Percentiles rank a stretch among this genome's conserved stretches.
These are phyloP conservation scores for Danaus melanippus DNA, from an alignment of 1,140 invertebrate genomes.

Conservation along the genomic window DNA sequence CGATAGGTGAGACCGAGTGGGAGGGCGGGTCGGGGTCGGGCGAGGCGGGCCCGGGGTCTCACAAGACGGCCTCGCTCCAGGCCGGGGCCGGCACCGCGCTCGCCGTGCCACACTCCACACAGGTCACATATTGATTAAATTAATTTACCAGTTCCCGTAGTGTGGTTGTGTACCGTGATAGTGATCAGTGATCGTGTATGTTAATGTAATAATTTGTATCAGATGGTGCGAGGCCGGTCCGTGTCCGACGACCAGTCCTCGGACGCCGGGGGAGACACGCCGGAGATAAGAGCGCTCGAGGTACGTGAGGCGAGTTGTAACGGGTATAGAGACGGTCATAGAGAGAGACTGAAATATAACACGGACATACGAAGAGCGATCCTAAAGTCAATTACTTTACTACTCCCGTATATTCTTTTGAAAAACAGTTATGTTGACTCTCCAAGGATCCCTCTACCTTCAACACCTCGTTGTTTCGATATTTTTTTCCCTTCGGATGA, in stretches of 20 bases:
- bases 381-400: no score
- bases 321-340: no score
- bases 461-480: no score
- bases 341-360: no score
- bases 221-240: constrained; percentile 45
- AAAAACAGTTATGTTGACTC: no score
- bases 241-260: constrained; percentile 45
- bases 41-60: constrained; percentile 4
- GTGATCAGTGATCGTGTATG: no score
- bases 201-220: neutral
- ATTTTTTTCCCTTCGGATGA: no score
- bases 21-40: constrained; percentile 65
- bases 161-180: no score
- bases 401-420: no score
- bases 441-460: no score
- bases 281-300: constrained; percentile 49
- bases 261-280: constrained; percentile 42
- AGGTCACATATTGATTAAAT: constrained; percentile 22
- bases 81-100: constrained; percentile 41
- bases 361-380: no score
- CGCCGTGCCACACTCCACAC: constrained; percentile 36
- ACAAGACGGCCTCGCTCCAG: constrained; percentile 43
- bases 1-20: constrained; percentile 75
- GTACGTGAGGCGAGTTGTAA: constrained; percentile 15
- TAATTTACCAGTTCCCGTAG: no score